These are phyloP conservation scores for fruit fly (Drosophila melanogaster) DNA, from an alignment of 1,140 invertebrate genomes.

Conservation along the genomic window DNA sequence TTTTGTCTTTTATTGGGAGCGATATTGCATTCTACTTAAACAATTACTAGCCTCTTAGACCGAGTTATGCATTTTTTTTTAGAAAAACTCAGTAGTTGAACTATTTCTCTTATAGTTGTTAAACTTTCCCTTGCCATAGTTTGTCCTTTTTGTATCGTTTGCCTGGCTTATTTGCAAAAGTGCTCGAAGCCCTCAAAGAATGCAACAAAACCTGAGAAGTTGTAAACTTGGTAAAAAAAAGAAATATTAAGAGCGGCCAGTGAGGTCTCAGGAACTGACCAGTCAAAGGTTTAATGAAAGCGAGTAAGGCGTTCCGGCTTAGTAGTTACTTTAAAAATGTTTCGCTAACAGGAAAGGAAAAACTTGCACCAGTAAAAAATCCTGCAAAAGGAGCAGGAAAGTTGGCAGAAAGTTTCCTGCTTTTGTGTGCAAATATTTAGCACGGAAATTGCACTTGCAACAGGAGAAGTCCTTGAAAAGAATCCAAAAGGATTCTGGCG, in stretches of 20 bases:
- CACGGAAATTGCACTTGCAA: slow-evolving; percentile 39
- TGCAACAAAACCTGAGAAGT: slow-evolving; percentile 40
- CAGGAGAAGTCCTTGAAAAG: slow-evolving; percentile 21
- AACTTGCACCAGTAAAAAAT: slow-evolving; percentile 1
- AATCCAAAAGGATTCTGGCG: slow-evolving; percentile 9
- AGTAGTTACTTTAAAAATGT: slow-evolving; percentile 34
- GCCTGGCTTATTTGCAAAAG: slow-evolving; percentile 36
- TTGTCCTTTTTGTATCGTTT: slow-evolving; percentile 7
- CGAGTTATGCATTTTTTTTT: neutral
- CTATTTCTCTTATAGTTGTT: slow-evolving; percentile 12
- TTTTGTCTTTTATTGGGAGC: too few species aligned
- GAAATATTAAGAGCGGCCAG: slow-evolving; percentile 29
- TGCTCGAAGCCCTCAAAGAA: slow-evolving; percentile 28
- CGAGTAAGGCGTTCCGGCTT: slow-evolving; percentile 29
- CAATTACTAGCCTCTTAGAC: neutral
- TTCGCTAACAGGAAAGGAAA: slow-evolving; percentile 13
- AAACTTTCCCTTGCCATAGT: slow-evolving; percentile 11
- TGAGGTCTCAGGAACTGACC: slow-evolving; percentile 12
- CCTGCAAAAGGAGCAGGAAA: neutral
- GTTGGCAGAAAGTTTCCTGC: slow-evolving; percentile 16
- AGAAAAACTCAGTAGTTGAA: slow-evolving; percentile 1
- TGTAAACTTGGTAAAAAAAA: slow-evolving; percentile 28
- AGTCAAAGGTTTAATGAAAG: slow-evolving; percentile 43
- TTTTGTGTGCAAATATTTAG: slow-evolving; percentile 44
- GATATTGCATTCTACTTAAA: neutral